Evolutionary conservation across 2,888 invertebrate species (phyloP), one percentile per base, ranked within the genome.

Genomic region (Orthonevra nobilis): DNA sequence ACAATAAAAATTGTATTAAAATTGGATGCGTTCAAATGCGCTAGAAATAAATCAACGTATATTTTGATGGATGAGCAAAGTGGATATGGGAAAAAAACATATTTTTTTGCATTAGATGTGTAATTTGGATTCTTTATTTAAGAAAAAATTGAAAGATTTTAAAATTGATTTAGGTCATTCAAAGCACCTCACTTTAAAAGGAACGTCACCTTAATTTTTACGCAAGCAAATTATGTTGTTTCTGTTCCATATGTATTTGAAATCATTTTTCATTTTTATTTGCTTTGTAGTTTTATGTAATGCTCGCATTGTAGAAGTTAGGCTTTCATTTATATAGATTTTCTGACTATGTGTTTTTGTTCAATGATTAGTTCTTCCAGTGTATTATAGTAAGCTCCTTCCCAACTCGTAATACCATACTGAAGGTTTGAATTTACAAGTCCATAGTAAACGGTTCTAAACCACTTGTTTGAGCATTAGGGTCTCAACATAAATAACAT

Each of bases 151-250:
- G n/a, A n/a, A n/a, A n/a, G n/a, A n/a, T 36, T 36, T 14, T 12
- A 12, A 12, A 36, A 12, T 36, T 36, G 14, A 36, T 36, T 1
- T 2, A 36, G 6, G 36, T 36, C 36, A 12, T 36, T n/a, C 14
- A 14, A 36, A 36, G 36, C 36, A 36, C 36, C 36, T 36, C 36
- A 36, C 36, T 14, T n/a, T n/a, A n/a, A n/a, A n/a, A n/a, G n/a
- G n/a, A n/a, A n/a, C n/a, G n/a, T n/a, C n/a, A n/a, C n/a, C 28
- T 28, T 28, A 6, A 28, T 28, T 28, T 28, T 9, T 28, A 28
- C 28, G 2, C 28, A 28, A 28, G 9, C 6, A 28, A 36, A 36
- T 36, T 36, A 14, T 36, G 36, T 36, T 36, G 14, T 36, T 36
- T 12, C 36, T 36, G 12, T 3, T 36, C 36, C 36, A 36, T 36